Evolutionary conservation across 2,113 vertebrate genomes (phyloP).

Genomic region (Tapirus terrestris): DNA sequence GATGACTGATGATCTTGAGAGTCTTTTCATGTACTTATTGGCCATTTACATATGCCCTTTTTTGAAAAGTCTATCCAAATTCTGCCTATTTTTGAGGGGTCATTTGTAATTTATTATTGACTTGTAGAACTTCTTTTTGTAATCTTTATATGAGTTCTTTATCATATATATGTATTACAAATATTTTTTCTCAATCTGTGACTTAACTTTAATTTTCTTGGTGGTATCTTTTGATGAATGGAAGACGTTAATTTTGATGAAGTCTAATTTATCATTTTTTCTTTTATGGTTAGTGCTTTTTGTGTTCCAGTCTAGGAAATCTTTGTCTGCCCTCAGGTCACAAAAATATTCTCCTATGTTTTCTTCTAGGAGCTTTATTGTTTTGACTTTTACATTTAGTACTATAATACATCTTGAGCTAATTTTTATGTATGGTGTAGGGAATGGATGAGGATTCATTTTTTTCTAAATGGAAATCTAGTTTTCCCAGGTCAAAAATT

Average conservation of each 20-base stretch:
- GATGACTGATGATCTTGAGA: slow-evolving; percentile 18
- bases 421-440: neutral
- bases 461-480: neutral
- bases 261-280: neutral
- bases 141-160: neutral
- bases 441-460: neutral
- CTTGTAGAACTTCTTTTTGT: neutral
- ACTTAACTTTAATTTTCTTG: slow-evolving; percentile 30
- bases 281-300: neutral
- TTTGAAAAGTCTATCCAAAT: neutral
- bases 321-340: neutral
- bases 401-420: neutral
- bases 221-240: neutral
- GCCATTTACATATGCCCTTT: neutral
- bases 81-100: neutral
- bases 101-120: neutral
- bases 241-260: neutral
- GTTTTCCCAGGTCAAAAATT: neutral
- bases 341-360: neutral
- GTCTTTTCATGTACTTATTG: neutral
- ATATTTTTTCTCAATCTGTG: neutral
- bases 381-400: neutral
- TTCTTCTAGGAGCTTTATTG: neutral
- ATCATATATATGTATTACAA: neutral
- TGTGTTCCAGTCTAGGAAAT: neutral